These are phyloP conservation scores for Caenorhabditis uteleia DNA, from an alignment of 2,888 invertebrate genomes.

Conservation along the genomic window DNA sequence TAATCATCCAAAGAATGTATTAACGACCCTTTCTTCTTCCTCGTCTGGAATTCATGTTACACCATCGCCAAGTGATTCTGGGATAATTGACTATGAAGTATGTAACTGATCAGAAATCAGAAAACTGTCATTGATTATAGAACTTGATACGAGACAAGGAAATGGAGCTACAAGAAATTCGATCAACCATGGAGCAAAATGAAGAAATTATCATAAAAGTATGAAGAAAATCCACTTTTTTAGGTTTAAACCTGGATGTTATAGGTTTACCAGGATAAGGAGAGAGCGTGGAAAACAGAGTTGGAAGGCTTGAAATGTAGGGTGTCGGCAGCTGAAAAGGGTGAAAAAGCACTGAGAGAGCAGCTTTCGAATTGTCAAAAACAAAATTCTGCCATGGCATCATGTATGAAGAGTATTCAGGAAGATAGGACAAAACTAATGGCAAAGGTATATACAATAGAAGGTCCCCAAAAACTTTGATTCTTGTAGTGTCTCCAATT, in stretches of 20 bases:
- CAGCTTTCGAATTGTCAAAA: conserved; percentile 48
- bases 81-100: conserved; percentile 67
- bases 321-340: conserved; percentile 50
- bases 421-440: conserved; percentile 48
- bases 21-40: conserved; percentile 31
- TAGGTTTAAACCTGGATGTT: neutral
- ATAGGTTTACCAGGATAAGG: conserved; percentile 57
- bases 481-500: conserved; percentile 41
- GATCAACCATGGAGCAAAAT: conserved; percentile 63
- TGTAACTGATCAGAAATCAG: neutral
- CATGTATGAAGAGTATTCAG: conserved; percentile 38
- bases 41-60: conserved; percentile 63
- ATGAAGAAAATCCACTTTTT: neutral
- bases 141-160: conserved; percentile 67
- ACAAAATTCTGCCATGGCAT: conserved; percentile 44
- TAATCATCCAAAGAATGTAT: conserved; percentile 29
- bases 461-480: neutral
- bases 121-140: conserved; percentile 15
- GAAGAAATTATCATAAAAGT: conserved; percentile 58
- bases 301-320: conserved; percentile 44
- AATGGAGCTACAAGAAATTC: conserved; percentile 58
- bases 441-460: conserved; percentile 29
- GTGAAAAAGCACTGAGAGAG: conserved; percentile 49
- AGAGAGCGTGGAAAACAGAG: conserved; percentile 50
- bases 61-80: conserved; percentile 67